These are phyloP conservation scores for Volucella inflata DNA, from an alignment of 2,888 invertebrate genomes.

Conservation along the genomic window DNA sequence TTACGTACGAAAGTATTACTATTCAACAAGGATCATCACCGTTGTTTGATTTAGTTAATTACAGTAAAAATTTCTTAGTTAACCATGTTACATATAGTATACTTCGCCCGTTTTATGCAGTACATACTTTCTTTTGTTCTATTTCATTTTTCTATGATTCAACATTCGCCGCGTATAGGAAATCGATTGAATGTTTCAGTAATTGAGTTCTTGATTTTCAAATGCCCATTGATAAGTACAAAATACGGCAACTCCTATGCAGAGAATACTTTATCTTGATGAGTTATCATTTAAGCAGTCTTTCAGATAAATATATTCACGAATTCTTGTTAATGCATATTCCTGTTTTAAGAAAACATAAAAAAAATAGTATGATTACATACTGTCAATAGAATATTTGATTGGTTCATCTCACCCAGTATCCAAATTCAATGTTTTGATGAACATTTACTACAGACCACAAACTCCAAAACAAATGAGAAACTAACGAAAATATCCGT, in stretches of 20 bases:
- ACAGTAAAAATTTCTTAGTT: conserved; percentile 47
- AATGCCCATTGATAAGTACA: conserved; percentile 54
- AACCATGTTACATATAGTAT: conserved; percentile 58
- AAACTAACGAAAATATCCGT: conserved; percentile 92
- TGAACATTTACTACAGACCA: conserved; percentile 96
- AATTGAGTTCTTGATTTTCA: conserved; percentile 26
- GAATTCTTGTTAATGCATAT: conserved; percentile 80
- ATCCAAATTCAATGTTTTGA: conserved; percentile 96
- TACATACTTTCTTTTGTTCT: background rate
- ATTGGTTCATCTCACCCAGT: conserved; percentile 89
- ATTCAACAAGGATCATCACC: conserved; percentile 14
- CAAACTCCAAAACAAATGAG: conserved; percentile 96
- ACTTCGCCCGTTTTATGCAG: conserved; percentile 41
- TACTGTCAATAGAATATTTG: background rate
- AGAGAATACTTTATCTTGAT: conserved; percentile 30
- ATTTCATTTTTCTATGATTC: conserved; percentile 28
- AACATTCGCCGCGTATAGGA: conserved; percentile 13
- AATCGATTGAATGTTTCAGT: conserved; percentile 30
- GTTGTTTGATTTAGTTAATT: conserved; percentile 21
- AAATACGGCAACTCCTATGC: conserved; percentile 17
- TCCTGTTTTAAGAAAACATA: conserved; percentile 77
- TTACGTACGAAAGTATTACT: conserved; percentile 14
- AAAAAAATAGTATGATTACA: background rate
- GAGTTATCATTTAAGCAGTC: conserved; percentile 32
- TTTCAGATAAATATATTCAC: conserved; percentile 80